Evolutionary conservation across 1,140 invertebrate genomes (phyloP), one percentile per base, ranked within the genome.

Genomic region (Cotesia chilonis): DNA sequence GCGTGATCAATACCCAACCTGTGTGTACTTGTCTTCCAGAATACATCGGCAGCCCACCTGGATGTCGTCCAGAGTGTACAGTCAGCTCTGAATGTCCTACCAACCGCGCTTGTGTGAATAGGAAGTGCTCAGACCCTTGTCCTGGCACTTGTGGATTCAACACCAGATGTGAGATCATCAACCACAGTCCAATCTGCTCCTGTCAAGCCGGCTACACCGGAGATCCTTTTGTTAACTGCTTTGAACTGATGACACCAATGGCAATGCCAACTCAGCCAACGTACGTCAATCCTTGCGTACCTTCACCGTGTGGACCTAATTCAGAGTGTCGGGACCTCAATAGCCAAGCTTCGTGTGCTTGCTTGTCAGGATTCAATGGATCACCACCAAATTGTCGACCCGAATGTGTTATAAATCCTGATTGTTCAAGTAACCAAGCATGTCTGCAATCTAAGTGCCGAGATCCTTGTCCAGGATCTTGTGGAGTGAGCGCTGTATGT

Each of bases 381-480:
- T 89, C 89, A 76, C 92, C 92, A 51, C 92, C 92, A 52, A 90
- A 90, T 75, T 93, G 92, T 78, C 86, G 90, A 78, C 91, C 92
- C 5, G 92, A 93, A 84, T 93, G 90, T 83, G 89, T 85, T 52
- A 90, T 90, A 60, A 92, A 91, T 79, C 82, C 89, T 2, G 91
- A 92, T 78, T 92, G 92, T 79, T 71, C 89, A 3, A 90, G 89
- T 79, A 88, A 90, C 74, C 82, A 81, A 65, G 91, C 90, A 55
- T 92, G 92, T 79, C 89, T 91, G 59, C 87, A 89, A 68, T 88
- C 91, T 63, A 92, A 90, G 83, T 94, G 92, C 82, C 82, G 85
- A 74, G 91, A 93, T 81, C 92, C 92, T 70, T 94, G 92, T 80
- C 89, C 88, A n/a, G 92, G 92, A n/a, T 90, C 91, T 10, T 94